These are phyloP conservation scores for Drosophila kohkoa DNA, from an alignment of 1,140 invertebrate species.

Conservation along the genomic window DNA sequence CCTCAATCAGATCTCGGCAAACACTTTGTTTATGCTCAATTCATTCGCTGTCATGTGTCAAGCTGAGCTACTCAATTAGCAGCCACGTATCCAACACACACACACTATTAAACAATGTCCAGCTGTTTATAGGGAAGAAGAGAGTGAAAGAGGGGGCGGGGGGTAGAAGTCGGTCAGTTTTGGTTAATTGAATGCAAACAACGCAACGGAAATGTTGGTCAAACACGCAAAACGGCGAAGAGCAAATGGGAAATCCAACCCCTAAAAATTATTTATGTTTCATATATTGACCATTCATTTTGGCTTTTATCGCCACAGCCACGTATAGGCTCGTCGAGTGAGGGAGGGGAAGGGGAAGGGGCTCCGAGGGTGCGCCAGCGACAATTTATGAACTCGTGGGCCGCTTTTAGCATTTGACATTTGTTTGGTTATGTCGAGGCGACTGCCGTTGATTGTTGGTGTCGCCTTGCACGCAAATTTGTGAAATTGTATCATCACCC, in stretches of 20 bases:
- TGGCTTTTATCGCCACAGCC: constrained; percentile 71
- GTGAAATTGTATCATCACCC: constrained; percentile 72
- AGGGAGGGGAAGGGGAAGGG: not conserved
- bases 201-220: constrained; percentile 70
- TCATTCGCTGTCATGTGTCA: constrained; percentile 44
- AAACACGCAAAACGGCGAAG: constrained; percentile 62
- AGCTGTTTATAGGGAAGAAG: too few species aligned
- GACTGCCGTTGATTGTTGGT: constrained; percentile 71
- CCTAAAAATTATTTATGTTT: constrained; percentile 81
- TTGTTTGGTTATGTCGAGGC: constrained; percentile 56
- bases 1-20: constrained; percentile 7
- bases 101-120: not conserved
- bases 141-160: not conserved
- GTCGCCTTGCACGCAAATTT: constrained; percentile 81
- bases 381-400: constrained; percentile 76
- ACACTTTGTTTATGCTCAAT: constrained; percentile 2
- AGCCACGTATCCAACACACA: constrained; percentile 3
- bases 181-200: constrained; percentile 82
- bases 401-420: constrained; percentile 71
- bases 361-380: constrained; percentile 60
- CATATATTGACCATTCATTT: constrained; percentile 81
- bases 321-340: not conserved
- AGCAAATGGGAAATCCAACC: constrained; percentile 57
- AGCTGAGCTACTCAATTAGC: constrained; percentile 63
- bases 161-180: constrained; percentile 62